phyloP scores from a whole-genome alignment of 2,113 vertebrate species.

The Hippocampus comes region DNA sequence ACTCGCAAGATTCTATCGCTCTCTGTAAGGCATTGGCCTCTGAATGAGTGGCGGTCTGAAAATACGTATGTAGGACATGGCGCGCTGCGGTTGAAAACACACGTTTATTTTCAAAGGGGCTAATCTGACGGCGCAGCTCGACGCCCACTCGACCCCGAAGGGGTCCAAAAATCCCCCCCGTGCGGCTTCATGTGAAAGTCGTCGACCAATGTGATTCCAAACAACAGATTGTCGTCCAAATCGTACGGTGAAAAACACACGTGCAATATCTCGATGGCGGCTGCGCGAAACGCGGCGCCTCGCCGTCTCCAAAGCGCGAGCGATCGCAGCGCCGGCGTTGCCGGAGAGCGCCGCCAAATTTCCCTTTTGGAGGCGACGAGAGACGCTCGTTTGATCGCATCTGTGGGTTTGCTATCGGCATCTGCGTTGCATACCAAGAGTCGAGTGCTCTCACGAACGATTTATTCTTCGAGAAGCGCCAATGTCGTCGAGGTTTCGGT shows the following conservation, averaged over 20 bases:
- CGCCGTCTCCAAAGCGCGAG: neutral
- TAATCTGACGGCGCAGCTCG: slow-evolving; percentile 59
- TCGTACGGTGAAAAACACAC: slow-evolving; percentile 20
- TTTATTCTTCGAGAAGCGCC: too few relatives aligned
- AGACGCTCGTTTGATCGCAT: neutral
- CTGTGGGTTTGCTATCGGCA: neutral
- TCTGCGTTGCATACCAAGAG: neutral
- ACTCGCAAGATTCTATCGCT: slow-evolving; percentile 26
- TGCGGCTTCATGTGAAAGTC: slow-evolving; percentile 18
- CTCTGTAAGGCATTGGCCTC: slow-evolving; percentile 40
- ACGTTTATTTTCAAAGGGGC: slow-evolving; percentile 47
- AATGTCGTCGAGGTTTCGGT: neutral
- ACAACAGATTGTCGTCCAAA: slow-evolving; percentile 52
- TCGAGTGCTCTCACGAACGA: neutral
- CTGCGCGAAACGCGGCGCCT: neutral
- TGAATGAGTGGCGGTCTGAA: slow-evolving; percentile 52
- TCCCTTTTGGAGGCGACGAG: neutral
- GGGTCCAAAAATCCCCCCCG: slow-evolving; percentile 22
- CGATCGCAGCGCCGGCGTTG: neutral
- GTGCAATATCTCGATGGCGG: neutral
- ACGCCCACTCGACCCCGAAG: slow-evolving; percentile 56
- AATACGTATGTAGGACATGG: slow-evolving; percentile 26
- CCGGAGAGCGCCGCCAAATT: neutral
- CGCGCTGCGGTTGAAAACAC: slow-evolving; percentile 33
- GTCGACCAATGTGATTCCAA: slow-evolving; percentile 45